A percentile compares a stretch with the other conserved stretches of the same genome.
Conservation (phyloP, 2,888 invertebrate genomes). For the Toxonevra muliebris region DNA sequence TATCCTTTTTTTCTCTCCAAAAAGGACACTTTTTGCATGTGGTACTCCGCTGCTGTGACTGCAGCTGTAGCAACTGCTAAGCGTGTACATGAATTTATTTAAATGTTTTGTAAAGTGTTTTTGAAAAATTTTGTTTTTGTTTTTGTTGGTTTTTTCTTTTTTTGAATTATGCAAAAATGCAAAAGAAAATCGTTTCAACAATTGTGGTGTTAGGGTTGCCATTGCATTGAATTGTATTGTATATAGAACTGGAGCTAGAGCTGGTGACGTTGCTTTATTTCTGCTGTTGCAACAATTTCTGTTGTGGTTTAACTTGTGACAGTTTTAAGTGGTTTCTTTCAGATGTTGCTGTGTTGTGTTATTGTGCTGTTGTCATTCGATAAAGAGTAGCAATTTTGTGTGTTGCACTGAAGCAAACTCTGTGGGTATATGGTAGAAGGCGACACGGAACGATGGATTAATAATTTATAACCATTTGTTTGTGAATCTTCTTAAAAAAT, state of each 20-base stretch:
- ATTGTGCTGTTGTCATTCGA: no score
- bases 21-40: not conserved
- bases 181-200: no score
- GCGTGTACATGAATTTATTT: conserved; percentile 30
- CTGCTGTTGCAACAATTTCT: conserved; percentile 11
- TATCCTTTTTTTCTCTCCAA: not conserved
- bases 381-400: no score
- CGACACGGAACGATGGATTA: no score
- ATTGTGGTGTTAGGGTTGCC: no score
- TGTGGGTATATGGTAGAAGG: no score
- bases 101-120: conserved; percentile 31
- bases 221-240: not conserved
- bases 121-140: conserved; percentile 12
- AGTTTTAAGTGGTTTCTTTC: conserved; percentile 6
- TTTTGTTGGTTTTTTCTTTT: not conserved
- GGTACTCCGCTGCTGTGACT: not conserved
- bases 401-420: no score
- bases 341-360: not conserved
- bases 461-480: no score
- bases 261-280: conserved; percentile 2
- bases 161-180: not conserved
- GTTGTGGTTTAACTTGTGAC: conserved; percentile 4
- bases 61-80: not conserved
- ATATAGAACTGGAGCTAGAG: not conserved
- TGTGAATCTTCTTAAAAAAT: no score